Evolutionary conservation across 2,888 invertebrate species (phyloP).

Genomic region (Napeogenes inachia): DNA sequence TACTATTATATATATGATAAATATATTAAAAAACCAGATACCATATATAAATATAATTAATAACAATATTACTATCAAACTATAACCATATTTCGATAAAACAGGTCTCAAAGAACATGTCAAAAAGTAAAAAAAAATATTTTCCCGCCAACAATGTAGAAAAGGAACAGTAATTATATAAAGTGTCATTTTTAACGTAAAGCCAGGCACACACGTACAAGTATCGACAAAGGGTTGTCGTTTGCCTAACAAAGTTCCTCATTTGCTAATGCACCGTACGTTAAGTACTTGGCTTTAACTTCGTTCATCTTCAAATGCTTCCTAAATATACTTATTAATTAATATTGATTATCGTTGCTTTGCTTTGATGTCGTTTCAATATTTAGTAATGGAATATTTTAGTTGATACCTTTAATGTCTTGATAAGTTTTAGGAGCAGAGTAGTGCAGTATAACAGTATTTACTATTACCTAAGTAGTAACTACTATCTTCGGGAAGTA

Average conservation of each 20-base stretch:
- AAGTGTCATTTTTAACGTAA: not conserved
- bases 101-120: too few relatives aligned
- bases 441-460: too few relatives aligned
- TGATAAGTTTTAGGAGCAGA: not conserved
- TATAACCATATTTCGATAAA: too few relatives aligned
- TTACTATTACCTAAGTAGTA: too few relatives aligned
- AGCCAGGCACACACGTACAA: not conserved
- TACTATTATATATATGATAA: too few relatives aligned
- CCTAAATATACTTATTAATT: constrained; percentile 15
- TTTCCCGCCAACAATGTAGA: not conserved
- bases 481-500: too few relatives aligned
- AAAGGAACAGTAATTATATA: not conserved
- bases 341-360: constrained; percentile 23
- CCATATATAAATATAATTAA: too few relatives aligned
- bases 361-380: constrained; percentile 21
- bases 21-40: too few relatives aligned
- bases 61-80: too few relatives aligned
- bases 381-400: not conserved
- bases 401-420: not conserved
- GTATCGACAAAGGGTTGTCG: constrained; percentile 2
- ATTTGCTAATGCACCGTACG: constrained; percentile 22
- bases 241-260: constrained; percentile 2
- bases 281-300: constrained; percentile 8
- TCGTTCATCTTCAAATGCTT: constrained; percentile 8
- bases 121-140: not conserved